Conservation (phyloP, 2,888 invertebrate species). For the Meta bourneti region DNA sequence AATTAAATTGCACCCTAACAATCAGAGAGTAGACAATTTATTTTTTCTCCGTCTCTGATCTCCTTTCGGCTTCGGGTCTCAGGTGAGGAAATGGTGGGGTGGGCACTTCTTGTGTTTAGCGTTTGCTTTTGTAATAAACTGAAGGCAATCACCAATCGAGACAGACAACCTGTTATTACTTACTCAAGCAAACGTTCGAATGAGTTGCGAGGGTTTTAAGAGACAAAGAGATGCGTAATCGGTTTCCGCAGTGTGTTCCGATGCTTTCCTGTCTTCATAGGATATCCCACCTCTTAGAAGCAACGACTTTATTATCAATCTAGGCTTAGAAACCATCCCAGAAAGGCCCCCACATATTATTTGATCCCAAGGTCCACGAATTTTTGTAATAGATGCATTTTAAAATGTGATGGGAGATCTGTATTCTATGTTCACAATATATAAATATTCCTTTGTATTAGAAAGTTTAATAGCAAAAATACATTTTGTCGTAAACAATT, state of each 20-base stretch:
- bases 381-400: no score
- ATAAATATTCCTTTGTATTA: no score
- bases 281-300: no score
- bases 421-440: no score
- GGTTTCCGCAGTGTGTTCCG: slow-evolving; percentile 6
- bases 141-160: slow-evolving; percentile 46
- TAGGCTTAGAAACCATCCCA: no score
- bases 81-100: slow-evolving; percentile 53
- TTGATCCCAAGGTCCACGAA: no score
- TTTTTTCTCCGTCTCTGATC: background rate
- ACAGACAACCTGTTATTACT: slow-evolving; percentile 54
- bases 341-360: no score
- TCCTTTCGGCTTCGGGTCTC: slow-evolving; percentile 1
- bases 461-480: no score
- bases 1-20: background rate
- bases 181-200: slow-evolving; percentile 32
- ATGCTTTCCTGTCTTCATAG: background rate
- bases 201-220: slow-evolving; percentile 31
- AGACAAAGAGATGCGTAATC: slow-evolving; percentile 36
- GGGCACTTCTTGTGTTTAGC: slow-evolving; percentile 32
- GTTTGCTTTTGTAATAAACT: slow-evolving; percentile 55
- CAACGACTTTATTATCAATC: no score
- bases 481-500: no score
- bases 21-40: slow-evolving; percentile 17
- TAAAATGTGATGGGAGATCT: no score